Evolutionary conservation across 1,140 invertebrate genomes (phyloP).

Genomic region (Leptopilina boulardi): DNA sequence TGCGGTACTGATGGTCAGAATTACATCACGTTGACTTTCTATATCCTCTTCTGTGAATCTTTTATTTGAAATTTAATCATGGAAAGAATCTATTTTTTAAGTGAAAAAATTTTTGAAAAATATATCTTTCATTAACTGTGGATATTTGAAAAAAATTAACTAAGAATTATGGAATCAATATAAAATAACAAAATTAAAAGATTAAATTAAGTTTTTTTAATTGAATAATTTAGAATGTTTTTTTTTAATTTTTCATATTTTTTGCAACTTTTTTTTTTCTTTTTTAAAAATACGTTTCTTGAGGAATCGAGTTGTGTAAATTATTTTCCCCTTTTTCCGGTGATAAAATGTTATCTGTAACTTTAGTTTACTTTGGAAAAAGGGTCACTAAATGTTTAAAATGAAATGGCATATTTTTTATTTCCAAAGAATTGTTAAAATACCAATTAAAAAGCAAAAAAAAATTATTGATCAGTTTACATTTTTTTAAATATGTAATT

Average conservation of each 20-base stretch:
- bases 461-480: too few relatives aligned
- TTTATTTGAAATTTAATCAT: slow-evolving; percentile 15
- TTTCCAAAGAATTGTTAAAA: too few relatives aligned
- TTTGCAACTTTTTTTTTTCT: slow-evolving; percentile 42
- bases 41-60: slow-evolving; percentile 48
- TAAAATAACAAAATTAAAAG: background rate
- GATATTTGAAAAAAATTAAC: too few relatives aligned
- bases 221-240: background rate
- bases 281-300: background rate
- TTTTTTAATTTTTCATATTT: background rate
- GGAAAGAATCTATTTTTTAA: background rate
- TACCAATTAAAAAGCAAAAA: too few relatives aligned
- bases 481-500: too few relatives aligned
- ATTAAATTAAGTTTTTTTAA: too few relatives aligned
- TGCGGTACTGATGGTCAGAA: slow-evolving; percentile 35
- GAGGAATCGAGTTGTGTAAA: background rate
- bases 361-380: slow-evolving; percentile 20
- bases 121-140: slow-evolving; percentile 14
- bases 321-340: slow-evolving; percentile 27
- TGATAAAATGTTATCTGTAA: slow-evolving; percentile 9
- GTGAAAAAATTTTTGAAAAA: background rate
- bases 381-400: slow-evolving; percentile 3
- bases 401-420: background rate
- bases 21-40: slow-evolving; percentile 58
- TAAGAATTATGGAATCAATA: too few relatives aligned